Evolutionary conservation across 2,113 vertebrate genomes (phyloP).

Genomic region (Baryphthengus martii): DNA sequence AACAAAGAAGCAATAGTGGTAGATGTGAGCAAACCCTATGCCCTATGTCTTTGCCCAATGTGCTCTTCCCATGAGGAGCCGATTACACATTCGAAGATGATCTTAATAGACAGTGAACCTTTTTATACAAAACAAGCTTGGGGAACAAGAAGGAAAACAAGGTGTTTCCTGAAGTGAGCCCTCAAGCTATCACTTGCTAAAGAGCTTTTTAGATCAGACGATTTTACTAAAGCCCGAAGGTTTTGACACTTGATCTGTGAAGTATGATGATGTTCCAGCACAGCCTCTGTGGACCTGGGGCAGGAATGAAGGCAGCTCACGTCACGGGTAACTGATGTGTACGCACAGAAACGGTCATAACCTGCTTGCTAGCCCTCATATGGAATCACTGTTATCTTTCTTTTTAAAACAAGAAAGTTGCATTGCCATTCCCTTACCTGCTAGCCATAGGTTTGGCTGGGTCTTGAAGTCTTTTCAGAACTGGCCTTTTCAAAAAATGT

Average conservation of each 20-base stretch:
- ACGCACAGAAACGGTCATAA: neutral
- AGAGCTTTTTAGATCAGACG: neutral
- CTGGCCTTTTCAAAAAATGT: neutral
- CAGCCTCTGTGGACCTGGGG: neutral
- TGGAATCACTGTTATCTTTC: neutral
- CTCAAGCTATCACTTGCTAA: neutral
- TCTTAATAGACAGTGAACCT: neutral
- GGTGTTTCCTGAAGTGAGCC: neutral
- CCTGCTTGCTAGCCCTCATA: neutral
- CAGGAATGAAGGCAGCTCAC: neutral
- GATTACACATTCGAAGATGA: neutral
- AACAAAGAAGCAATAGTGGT: conserved; percentile 17
- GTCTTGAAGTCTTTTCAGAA: neutral
- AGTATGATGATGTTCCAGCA: neutral
- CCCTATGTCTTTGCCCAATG: neutral
- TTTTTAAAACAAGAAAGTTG: neutral
- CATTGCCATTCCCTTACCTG: neutral
- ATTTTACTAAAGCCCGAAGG: neutral
- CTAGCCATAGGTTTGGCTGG: neutral
- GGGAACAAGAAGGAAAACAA: neutral
- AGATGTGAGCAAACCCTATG: conserved; percentile 1
- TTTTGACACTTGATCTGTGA: neutral
- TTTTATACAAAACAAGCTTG: neutral
- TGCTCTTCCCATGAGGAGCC: neutral
- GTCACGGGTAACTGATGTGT: neutral